These are phyloP conservation scores for Nothocercus julius DNA, from an alignment of 2,113 vertebrate species.

Conservation along the genomic window DNA sequence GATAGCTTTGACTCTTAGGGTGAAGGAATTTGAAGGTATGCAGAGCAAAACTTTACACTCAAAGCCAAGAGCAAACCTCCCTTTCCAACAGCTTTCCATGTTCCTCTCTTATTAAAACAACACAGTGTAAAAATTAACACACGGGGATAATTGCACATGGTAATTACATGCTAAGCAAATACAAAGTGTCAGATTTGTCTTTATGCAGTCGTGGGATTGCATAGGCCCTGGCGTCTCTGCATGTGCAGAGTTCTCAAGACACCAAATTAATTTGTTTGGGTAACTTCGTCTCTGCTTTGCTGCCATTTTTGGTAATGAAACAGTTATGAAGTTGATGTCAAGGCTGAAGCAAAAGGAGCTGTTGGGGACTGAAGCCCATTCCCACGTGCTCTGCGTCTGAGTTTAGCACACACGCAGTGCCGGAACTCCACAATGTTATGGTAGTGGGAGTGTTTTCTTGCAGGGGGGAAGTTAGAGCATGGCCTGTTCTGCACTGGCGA, in stretches of 20 bases:
- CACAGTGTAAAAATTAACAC: not conserved
- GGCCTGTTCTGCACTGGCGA: not conserved
- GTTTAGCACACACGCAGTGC: not conserved
- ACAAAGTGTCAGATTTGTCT: not conserved
- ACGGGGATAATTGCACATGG: not conserved
- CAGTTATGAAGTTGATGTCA: not conserved
- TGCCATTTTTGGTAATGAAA: not conserved
- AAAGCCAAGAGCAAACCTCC: not conserved
- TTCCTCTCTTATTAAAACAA: not conserved
- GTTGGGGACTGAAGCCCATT: not conserved
- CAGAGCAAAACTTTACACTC: not conserved
- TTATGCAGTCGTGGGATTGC: not conserved
- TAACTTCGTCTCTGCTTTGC: not conserved
- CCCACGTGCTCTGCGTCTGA: not conserved
- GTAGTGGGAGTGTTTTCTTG: not conserved
- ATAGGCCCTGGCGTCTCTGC: not conserved
- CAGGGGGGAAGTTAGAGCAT: not conserved
- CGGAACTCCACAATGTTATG: rapidly evolving
- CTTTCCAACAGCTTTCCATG: not conserved
- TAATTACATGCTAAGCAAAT: not conserved
- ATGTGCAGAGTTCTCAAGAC: not conserved
- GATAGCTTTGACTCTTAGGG: not conserved
- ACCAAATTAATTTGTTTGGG: not conserved
- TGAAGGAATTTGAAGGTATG: not conserved
- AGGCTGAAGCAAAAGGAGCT: not conserved